Percentiles rank a stretch among this genome's conserved stretches.
These are phyloP conservation scores for Tetragnatha montana DNA, from an alignment of 2,888 invertebrate genomes.

Conservation along the genomic window DNA sequence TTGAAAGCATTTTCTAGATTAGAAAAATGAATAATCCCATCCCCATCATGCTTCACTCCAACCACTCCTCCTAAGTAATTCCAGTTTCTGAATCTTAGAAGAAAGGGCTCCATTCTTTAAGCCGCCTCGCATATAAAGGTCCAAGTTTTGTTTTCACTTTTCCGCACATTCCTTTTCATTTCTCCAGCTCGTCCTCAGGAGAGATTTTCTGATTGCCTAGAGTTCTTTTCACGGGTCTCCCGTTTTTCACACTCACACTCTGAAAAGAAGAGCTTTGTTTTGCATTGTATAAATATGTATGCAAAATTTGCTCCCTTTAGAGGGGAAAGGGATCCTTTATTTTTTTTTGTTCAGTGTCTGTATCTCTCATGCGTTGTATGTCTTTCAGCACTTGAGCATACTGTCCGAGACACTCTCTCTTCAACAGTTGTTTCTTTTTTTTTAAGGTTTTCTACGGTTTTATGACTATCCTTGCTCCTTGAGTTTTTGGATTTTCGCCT, in stretches of 20 bases:
- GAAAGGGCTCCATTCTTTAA: background rate
- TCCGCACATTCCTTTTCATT: background rate
- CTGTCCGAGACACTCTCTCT: background rate
- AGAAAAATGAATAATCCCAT: background rate
- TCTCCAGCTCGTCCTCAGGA: background rate
- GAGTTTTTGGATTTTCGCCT: too few species aligned
- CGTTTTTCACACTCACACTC: background rate
- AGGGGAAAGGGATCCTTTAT: background rate
- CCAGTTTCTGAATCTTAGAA: background rate
- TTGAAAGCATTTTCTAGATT: background rate
- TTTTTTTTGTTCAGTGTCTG: background rate
- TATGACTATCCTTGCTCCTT: background rate
- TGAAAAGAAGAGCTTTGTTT: background rate
- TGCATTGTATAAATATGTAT: constrained; percentile 1
- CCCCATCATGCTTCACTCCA: background rate
- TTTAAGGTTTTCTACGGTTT: background rate
- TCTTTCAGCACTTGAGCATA: background rate
- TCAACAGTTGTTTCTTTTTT: background rate
- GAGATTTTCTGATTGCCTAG: background rate
- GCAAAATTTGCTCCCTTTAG: background rate
- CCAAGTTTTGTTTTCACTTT: background rate
- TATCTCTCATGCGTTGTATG: background rate
- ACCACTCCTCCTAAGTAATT: background rate
- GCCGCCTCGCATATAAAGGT: background rate
- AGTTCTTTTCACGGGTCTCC: background rate